Percentiles rank a stretch among this genome's conserved stretches.
Evolutionary conservation across 2,888 invertebrate species (phyloP).

Genomic region (Lasioglossum figueresi): DNA sequence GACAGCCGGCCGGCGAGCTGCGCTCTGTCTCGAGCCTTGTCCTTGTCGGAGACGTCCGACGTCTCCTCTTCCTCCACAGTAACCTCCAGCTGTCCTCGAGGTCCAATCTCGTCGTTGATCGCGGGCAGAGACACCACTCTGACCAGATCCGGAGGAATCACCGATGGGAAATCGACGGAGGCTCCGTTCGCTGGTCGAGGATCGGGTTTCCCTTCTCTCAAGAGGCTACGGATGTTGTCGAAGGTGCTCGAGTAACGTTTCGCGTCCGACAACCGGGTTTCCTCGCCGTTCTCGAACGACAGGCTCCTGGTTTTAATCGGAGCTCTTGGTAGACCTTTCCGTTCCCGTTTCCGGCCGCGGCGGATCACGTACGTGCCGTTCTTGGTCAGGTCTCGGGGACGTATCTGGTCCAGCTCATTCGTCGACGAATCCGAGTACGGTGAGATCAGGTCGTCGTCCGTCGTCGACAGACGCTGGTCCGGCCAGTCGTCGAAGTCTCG

Average conservation of each 20-base stretch:
- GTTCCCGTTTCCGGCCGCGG: slow-evolving; percentile 88
- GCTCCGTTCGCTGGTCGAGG: slow-evolving; percentile 83
- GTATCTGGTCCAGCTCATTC: slow-evolving; percentile 81
- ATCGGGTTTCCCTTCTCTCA: slow-evolving; percentile 87
- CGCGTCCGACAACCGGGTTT: slow-evolving; percentile 86
- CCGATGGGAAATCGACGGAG: slow-evolving; percentile 85
- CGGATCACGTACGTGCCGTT: slow-evolving; percentile 93
- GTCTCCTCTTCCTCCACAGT: slow-evolving; percentile 77
- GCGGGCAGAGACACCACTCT: slow-evolving; percentile 89
- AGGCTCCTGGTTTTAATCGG: slow-evolving; percentile 85
- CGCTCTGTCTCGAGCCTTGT: slow-evolving; percentile 37
- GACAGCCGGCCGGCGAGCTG: slow-evolving; percentile 6
- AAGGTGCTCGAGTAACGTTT: slow-evolving; percentile 91
- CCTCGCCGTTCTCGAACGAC: slow-evolving; percentile 85
- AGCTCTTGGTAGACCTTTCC: slow-evolving; percentile 88
- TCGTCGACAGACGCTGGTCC: slow-evolving; percentile 88
- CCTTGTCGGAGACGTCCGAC: slow-evolving; percentile 73
- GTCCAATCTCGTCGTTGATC: slow-evolving; percentile 85
- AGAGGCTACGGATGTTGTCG: slow-evolving; percentile 90
- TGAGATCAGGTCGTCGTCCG: slow-evolving; percentile 88
- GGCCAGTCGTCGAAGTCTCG: slow-evolving; percentile 91
- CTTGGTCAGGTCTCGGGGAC: slow-evolving; percentile 85
- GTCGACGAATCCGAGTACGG: slow-evolving; percentile 88
- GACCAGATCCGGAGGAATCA: slow-evolving; percentile 87
- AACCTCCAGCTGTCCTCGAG: slow-evolving; percentile 85